Base-by-base conservation (phyloP, 2,888 invertebrate species). In the Plagodis dolabraria region DNA sequence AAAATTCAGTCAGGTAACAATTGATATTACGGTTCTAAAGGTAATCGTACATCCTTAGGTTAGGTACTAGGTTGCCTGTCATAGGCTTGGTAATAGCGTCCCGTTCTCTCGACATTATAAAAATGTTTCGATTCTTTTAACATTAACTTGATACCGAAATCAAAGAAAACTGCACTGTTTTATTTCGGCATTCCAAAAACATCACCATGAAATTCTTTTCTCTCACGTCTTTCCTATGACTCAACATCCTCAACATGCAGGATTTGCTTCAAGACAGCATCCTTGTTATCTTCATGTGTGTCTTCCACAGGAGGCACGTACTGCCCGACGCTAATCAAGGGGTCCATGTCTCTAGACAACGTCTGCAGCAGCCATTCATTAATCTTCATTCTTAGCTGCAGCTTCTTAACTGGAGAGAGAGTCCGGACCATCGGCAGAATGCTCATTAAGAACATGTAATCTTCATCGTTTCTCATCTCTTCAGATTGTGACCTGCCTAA, bases 401-500 rank as follows among this genome's bases (percentile, higher is more conserved):
- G 66, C 57, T 77, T 77, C 62, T 75, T 76, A 7, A 79, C 57
- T 6, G 72, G 74, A 0, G 68, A 56, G 47, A 79, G 43, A 40
- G 68, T 69, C 60, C 69, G 68, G 43, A 79, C 65, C 0, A 70
- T 70, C 0, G 76, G 76, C 48, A 77, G 42, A 8, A 79, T 49
- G 49, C 77, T 77, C 60, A 76, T 63, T 11, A 79, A 66, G 44
- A 69, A 76, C 70, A 76, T 64, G 53, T 70, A 75, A 38, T 79
- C 78, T 49, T 46, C 47, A 38, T 56, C 56, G 5, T 58, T 33
- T 40, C 33, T 40, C 9, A 44, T 2, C 22, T 10, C 33, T 7
- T 52, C 52, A 33, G 43, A 8, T 43, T 52, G 47, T 47, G 33
- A 34, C 0, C 42, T 33, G 10, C 22, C 5, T 36, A 57, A 10